Evolutionary conservation across 2,797 vertebrate genomes (phyloP).

Genomic region (Heteromormyrus szaboi): DNA sequence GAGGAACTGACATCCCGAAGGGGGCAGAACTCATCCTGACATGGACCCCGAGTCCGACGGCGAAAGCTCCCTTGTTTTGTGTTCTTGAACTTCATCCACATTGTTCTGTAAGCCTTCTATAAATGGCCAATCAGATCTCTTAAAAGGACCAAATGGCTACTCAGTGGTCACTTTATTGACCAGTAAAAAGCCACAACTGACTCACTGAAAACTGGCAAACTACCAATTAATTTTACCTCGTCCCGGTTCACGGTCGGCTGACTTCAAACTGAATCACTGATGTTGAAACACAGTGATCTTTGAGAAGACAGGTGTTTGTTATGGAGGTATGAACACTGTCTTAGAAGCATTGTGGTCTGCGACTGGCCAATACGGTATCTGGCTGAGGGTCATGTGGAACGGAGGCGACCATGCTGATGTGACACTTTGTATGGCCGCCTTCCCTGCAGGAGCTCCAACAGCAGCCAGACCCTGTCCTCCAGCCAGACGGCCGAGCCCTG

Average conservation of each 20-base stretch:
- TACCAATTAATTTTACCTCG: not conserved
- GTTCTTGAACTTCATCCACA: not conserved
- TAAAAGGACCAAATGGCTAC: not conserved
- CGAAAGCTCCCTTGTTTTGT: not conserved
- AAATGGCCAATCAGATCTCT: not conserved
- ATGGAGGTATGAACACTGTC: not conserved
- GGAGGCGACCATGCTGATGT: not conserved
- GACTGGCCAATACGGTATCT: not conserved
- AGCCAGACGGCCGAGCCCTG: conserved; percentile 88
- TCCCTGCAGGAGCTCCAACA: conserved; percentile 74
- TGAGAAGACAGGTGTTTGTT: not conserved
- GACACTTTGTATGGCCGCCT: not conserved
- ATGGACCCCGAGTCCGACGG: not conserved
- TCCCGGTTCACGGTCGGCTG: not conserved
- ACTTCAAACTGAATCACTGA: not conserved
- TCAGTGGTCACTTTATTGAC: not conserved
- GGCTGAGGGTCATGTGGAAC: not conserved
- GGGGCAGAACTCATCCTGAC: not conserved
- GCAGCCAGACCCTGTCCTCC: conserved; percentile 81
- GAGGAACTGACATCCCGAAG: not conserved
- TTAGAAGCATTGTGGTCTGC: not conserved
- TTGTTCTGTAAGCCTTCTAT: not conserved
- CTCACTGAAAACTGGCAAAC: not conserved
- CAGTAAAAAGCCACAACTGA: not conserved
- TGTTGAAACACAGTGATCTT: not conserved